phyloP scores from a whole-genome alignment of 2,888 invertebrate genomes.

The Macropis europaea region DNA sequence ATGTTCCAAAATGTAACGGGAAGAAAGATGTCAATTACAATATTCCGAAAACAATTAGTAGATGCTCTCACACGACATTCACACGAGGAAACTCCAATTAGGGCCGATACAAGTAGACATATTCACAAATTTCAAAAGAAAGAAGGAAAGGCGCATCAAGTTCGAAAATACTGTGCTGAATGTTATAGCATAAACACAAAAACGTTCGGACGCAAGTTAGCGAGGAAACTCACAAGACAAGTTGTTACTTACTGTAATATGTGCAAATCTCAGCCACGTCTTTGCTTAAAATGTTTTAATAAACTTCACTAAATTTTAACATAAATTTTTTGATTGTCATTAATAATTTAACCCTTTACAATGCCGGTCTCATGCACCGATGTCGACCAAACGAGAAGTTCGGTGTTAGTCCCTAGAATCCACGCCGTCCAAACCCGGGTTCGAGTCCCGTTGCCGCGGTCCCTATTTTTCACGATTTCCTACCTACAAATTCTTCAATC shows the following conservation, averaged over 20 bases:
- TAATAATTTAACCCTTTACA: conserved; percentile 10
- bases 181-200: conserved; percentile 24
- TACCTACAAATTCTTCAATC: no score
- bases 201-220: conserved; percentile 11
- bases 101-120: conserved; percentile 17
- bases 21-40: conserved; percentile 25
- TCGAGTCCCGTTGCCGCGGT: no score
- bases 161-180: conserved; percentile 23
- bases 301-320: conserved; percentile 11
- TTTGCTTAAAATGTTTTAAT: conserved; percentile 31
- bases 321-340: conserved; percentile 12
- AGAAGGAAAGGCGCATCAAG: conserved; percentile 7
- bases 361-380: conserved; percentile 24
- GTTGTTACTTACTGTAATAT: conserved; percentile 26
- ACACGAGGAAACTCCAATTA: conserved; percentile 25
- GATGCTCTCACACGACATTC: conserved; percentile 23
- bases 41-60: conserved; percentile 28
- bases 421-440: conserved; percentile 3
- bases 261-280: conserved; percentile 17
- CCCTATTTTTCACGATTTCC: no score
- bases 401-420: conserved; percentile 8
- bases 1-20: conserved; percentile 21
- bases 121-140: not conserved
- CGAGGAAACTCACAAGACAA: conserved; percentile 25
- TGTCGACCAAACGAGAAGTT: conserved; percentile 24